These are phyloP conservation scores for Acrocephalus kingi DNA, from an alignment of 2,113 vertebrate genomes.

Conservation along the genomic window DNA sequence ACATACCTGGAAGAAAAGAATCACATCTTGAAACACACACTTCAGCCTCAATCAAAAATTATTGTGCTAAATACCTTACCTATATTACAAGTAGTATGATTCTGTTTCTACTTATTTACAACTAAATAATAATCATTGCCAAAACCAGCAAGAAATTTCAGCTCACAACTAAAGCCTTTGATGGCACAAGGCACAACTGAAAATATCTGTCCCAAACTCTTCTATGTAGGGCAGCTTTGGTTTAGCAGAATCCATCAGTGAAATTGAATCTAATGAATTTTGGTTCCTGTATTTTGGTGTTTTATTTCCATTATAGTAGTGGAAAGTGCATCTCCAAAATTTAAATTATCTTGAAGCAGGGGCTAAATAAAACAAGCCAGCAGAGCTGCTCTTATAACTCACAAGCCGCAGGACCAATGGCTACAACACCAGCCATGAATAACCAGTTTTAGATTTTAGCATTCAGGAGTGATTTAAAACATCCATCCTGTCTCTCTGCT, in stretches of 20 bases:
- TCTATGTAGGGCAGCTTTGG: not conserved
- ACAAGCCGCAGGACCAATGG: not conserved
- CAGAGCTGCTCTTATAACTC: not conserved
- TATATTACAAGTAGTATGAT: not conserved
- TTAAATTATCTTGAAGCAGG: not conserved
- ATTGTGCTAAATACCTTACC: not conserved
- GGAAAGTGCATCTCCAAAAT: not conserved
- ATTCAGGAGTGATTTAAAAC: not conserved
- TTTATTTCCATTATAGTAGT: not conserved
- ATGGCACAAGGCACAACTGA: not conserved
- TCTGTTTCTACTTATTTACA: not conserved
- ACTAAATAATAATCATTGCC: not conserved
- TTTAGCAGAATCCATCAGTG: not conserved
- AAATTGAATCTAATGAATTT: not conserved
- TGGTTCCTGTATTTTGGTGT: not conserved
- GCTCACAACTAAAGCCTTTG: not conserved
- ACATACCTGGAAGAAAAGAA: conserved; percentile 53
- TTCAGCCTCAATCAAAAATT: not conserved
- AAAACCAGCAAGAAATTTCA: not conserved
- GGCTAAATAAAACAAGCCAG: not conserved
- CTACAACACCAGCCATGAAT: not conserved
- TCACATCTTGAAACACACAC: conserved; percentile 34
- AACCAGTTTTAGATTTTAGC: not conserved
- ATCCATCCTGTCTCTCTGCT: not conserved
- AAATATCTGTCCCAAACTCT: not conserved